Evolutionary conservation across 1,140 invertebrate species (phyloP), one percentile per base, ranked within the genome.

Genomic region (Drosophila ohnishii): DNA sequence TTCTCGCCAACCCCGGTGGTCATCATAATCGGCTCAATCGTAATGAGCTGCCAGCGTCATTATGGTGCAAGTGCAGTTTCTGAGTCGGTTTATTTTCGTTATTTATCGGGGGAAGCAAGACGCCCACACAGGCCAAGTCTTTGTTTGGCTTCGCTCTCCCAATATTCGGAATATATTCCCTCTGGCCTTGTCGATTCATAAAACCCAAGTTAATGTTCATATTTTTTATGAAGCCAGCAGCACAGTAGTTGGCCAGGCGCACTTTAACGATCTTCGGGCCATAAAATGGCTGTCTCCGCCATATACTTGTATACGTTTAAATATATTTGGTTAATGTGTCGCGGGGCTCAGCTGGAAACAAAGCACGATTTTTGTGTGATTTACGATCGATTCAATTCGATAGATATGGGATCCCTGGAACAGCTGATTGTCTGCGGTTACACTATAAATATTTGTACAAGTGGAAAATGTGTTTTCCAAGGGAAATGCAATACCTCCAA

Each of bases 1-100:
- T 83, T 58, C 59, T 56, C 62, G 63, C 37, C 59, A 50, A 70
- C 75, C 80, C 72, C 56, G 84, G 84, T 87, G 83, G 83, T 45
- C 82, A 73, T 60, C 50, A 44, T 75, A 57, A 55, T 45, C 32
- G 57, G 32, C 74, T 72, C 37, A 59, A 79, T 59, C 60, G 47
- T 35, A 14, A 66, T 56, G 50, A 45, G 59, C 44, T 60, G 50
- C 32, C 44, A 57, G 67, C 69, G 58, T 22, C 58, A 63, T 44
- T 65, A 35, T 45, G 28, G 45, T 40, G 70, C 65, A 72, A 71
- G 75, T 77, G 81, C 73, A 80, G 59, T 85, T 66, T 66, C 63
- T 70, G 61, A 63, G 60, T 72, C 35, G 67, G 66, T 85, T 85
- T 84, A 84, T 84, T 84, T 84, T 84, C 30, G 61, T 47, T 67